Conservation (phyloP, 2,888 invertebrate genomes). For the Ophion obscuratus region DNA sequence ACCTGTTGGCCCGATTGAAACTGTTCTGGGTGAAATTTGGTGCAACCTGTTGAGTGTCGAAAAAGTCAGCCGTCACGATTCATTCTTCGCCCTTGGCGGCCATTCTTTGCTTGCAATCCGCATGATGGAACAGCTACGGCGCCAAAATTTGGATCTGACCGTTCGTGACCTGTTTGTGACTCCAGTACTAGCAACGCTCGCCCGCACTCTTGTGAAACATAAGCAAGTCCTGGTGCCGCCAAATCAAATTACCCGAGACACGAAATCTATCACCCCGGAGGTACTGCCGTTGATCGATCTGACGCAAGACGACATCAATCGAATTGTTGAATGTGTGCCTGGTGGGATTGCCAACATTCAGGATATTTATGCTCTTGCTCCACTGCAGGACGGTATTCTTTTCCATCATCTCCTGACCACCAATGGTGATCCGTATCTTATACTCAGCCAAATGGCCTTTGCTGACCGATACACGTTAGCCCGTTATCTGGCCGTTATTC, state of each 20-base stretch:
- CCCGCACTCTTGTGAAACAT: neutral
- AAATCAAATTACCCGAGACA: conserved; percentile 2
- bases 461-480: neutral
- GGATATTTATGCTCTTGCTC: conserved; percentile 24
- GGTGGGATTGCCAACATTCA: conserved; percentile 21
- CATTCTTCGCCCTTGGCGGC: conserved; percentile 30
- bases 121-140: neutral
- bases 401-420: conserved; percentile 11
- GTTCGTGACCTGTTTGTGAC: conserved; percentile 1
- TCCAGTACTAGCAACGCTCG: neutral
- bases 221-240: neutral
- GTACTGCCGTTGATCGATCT: conserved; percentile 26
- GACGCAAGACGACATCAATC: conserved; percentile 10
- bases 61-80: conserved; percentile 18
- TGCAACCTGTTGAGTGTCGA: neutral
- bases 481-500: neutral
- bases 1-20: conserved; percentile 11
- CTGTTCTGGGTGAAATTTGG: conserved; percentile 5
- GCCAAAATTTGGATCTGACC: neutral
- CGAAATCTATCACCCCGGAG: neutral
- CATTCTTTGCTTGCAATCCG: conserved; percentile 17
- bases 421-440: conserved; percentile 9
- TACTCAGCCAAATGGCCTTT: neutral
- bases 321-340: neutral
- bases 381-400: conserved; percentile 27